phyloP scores from a whole-genome alignment of 2,797 vertebrate genomes.

The Pipistrellus pygmaeus region DNA sequence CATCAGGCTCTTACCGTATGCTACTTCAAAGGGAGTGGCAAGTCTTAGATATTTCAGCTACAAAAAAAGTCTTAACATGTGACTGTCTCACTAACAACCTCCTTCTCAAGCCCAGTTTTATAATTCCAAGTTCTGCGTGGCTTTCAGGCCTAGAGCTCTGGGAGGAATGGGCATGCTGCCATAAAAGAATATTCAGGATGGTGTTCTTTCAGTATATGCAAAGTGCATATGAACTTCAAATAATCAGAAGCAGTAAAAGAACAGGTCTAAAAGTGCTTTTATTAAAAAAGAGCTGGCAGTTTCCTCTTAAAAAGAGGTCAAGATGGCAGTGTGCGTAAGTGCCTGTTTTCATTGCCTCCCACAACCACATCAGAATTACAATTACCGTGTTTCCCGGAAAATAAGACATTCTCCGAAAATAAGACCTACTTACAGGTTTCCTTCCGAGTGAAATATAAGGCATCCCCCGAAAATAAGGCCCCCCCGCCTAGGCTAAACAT shows the following conservation, averaged over 20 bases:
- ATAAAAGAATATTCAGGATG: not conserved
- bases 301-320: too few species aligned
- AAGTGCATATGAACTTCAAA: not conserved
- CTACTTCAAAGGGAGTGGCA: not conserved
- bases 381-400: too few species aligned
- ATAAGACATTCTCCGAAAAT: too few species aligned
- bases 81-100: not conserved
- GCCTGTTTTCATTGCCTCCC: too few species aligned
- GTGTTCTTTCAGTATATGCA: not conserved
- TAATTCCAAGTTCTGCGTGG: not conserved
- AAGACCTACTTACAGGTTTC: too few species aligned
- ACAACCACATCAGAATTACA: too few species aligned
- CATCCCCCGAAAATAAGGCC: too few species aligned
- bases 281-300: not conserved
- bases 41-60: not conserved
- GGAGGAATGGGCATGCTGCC: not conserved
- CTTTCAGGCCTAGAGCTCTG: not conserved
- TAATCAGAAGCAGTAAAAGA: not conserved
- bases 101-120: not conserved
- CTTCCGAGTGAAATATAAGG: too few species aligned
- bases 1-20: not conserved
- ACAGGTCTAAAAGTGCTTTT: not conserved
- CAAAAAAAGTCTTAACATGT: not conserved
- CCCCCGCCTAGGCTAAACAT: too few species aligned
- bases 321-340: too few species aligned